Conservation (phyloP, 2,113 vertebrate genomes). For the Herpailurus yagouaroundi region DNA sequence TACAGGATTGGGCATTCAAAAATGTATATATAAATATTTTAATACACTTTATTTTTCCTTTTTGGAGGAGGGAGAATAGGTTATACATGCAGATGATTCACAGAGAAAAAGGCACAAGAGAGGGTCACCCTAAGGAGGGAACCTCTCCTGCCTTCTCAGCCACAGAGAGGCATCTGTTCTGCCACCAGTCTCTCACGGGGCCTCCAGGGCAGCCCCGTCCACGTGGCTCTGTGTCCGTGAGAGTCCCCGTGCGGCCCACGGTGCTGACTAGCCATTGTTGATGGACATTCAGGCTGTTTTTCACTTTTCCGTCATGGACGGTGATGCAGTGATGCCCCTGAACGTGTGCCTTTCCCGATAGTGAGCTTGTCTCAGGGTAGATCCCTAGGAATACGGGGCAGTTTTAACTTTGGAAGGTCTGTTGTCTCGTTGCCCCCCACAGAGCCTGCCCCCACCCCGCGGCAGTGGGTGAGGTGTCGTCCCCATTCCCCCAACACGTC, state of each 20-base stretch:
- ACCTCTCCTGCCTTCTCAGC: rapidly evolving
- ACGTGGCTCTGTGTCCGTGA: too few species aligned
- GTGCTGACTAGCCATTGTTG: background rate
- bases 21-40: background rate
- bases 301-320: too few species aligned
- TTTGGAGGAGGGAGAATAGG: background rate
- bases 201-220: background rate
- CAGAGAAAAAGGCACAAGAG: background rate
- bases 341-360: background rate
- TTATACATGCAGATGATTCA: background rate
- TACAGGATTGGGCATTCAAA: background rate
- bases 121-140: background rate
- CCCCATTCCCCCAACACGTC: background rate
- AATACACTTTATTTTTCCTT: background rate
- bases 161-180: background rate
- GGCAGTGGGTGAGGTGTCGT: background rate
- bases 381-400: rapidly evolving
- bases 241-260: rapidly evolving
- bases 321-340: background rate
- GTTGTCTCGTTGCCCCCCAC: background rate
- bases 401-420: slow-evolving; percentile 38
- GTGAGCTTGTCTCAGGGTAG: background rate
- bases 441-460: rapidly evolving
- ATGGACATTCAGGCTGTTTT: background rate
- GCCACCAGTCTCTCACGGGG: background rate